A percentile compares a stretch with the other conserved stretches of the same genome.
phyloP scores from a whole-genome alignment of 2,797 vertebrate genomes.

The Squalus acanthias region DNA sequence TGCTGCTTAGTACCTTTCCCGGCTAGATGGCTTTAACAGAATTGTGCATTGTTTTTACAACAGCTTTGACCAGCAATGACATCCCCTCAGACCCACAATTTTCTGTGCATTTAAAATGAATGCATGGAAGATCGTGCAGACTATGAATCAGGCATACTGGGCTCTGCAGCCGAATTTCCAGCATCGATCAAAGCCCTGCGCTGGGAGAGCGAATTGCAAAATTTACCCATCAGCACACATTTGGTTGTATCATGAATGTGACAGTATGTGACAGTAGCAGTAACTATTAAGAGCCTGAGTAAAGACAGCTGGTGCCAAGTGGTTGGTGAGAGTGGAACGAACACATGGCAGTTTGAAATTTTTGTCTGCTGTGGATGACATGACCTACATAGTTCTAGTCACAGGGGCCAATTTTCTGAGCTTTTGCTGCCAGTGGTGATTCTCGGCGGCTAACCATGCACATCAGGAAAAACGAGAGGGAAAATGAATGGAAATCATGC shows the following conservation, averaged over 20 bases:
- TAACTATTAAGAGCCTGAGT: not conserved
- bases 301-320: not conserved
- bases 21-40: not conserved
- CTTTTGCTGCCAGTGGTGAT: too few relatives aligned
- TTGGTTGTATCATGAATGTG: not conserved
- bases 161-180: not conserved
- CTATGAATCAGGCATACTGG: not conserved
- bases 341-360: too few relatives aligned
- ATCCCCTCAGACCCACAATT: not conserved
- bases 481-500: too few relatives aligned
- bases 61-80: too few relatives aligned
- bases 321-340: too few relatives aligned
- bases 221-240: not conserved
- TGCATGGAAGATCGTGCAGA: not conserved
- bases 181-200: not conserved
- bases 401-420: too few relatives aligned
- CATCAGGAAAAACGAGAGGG: too few relatives aligned
- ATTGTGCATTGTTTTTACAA: not conserved
- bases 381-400: too few relatives aligned
- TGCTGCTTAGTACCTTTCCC: not conserved
- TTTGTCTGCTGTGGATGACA: too few relatives aligned
- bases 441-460: too few relatives aligned
- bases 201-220: not conserved
- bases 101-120: not conserved
- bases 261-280: not conserved